Evolutionary conservation across 2,113 vertebrate species (phyloP).

Genomic region (Centropus unirufus): DNA sequence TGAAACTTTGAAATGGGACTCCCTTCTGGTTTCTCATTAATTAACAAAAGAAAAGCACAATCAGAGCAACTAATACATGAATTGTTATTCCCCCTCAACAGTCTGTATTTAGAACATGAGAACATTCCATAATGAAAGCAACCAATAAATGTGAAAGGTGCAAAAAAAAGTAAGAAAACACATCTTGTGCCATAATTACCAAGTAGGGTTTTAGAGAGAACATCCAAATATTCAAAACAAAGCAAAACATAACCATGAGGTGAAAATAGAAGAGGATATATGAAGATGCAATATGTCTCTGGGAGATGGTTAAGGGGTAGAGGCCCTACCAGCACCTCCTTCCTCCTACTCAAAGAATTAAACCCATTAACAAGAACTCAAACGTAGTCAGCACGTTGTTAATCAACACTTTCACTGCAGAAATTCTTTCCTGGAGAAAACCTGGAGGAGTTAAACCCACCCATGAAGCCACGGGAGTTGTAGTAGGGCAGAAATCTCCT

Average conservation of each 20-base stretch:
- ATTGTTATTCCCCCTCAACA: neutral
- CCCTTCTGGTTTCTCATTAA: neutral
- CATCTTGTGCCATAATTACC: neutral
- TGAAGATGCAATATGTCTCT: neutral
- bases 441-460: neutral
- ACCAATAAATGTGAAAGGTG: neutral
- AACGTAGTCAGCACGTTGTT: too few species aligned
- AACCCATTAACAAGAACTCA: neutral
- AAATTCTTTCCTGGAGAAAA: neutral
- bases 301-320: neutral
- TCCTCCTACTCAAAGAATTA: neutral
- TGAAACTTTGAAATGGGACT: neutral
- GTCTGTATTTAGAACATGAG: neutral
- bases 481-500: neutral
- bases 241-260: neutral
- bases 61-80: neutral
- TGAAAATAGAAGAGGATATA: neutral
- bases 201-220: neutral
- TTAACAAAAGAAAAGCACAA: neutral
- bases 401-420: neutral
- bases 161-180: neutral
- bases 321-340: neutral
- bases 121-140: neutral
- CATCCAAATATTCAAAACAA: neutral
- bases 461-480: neutral